Percentiles rank a stretch among this genome's conserved stretches.
phyloP scores from a whole-genome alignment of 2,113 vertebrate genomes.

The Oreocharis arfaki region DNA sequence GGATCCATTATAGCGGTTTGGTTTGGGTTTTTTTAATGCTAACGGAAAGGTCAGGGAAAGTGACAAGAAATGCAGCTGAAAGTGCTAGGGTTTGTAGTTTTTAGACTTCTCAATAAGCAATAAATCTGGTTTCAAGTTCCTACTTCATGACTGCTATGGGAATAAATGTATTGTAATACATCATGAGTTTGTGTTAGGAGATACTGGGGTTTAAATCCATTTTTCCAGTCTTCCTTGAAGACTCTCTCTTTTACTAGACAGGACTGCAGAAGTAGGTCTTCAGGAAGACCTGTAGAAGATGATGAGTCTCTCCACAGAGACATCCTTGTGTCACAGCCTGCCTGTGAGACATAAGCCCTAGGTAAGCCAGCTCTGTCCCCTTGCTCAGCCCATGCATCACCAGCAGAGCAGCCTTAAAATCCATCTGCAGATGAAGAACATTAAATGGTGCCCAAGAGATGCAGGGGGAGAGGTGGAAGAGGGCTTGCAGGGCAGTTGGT shows the following conservation, averaged over 20 bases:
- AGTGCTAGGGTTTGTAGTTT: neutral
- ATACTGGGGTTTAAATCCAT: neutral
- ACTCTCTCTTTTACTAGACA: neutral
- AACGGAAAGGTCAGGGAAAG: neutral
- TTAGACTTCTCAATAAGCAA: neutral
- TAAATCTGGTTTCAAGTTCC: neutral
- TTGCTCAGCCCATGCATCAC: neutral
- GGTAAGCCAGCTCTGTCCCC: neutral
- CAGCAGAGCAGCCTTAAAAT: neutral
- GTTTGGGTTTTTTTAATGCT: neutral
- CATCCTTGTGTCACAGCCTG: neutral
- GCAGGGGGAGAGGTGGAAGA: neutral
- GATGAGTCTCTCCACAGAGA: neutral
- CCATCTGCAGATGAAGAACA: neutral
- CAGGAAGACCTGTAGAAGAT: neutral
- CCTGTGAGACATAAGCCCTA: neutral
- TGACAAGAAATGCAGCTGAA: neutral
- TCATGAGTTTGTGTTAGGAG: neutral
- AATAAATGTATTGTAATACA: neutral
- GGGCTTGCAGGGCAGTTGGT: neutral
- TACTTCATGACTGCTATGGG: neutral
- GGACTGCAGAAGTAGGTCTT: neutral
- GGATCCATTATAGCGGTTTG: neutral
- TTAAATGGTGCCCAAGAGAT: neutral
- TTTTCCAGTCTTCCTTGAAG: neutral